Percentiles rank a stretch among this genome's conserved stretches.
Conservation (phyloP, 1,140 invertebrate species). For the Euura lappo region DNA sequence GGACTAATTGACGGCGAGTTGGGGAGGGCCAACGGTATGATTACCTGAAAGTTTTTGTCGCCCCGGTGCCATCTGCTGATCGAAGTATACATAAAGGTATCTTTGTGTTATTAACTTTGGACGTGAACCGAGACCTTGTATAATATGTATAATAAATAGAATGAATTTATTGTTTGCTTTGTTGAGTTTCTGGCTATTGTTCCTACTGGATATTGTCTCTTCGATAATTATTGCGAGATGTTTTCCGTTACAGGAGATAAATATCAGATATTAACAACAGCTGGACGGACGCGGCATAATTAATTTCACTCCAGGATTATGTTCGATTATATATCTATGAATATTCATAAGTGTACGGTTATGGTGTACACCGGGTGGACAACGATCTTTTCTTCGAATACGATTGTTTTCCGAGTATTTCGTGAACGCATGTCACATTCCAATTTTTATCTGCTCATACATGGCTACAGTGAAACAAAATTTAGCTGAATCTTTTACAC, state of each 20-base stretch:
- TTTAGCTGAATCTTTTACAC: neutral
- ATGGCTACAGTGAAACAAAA: no score
- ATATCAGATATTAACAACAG: neutral
- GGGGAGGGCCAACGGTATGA: neutral
- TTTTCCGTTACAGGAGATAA: slow-evolving; percentile 38
- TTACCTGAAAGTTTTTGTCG: slow-evolving; percentile 3
- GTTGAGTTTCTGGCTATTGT: slow-evolving; percentile 17
- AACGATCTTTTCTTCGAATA: no score
- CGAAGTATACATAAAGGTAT: neutral
- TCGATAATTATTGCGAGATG: slow-evolving; percentile 45
- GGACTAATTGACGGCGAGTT: no score
- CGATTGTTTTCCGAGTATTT: no score
- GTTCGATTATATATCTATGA: no score
- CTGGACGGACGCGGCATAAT: neutral
- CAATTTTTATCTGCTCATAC: no score
- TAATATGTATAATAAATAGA: slow-evolving; percentile 37
- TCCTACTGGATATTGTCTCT: slow-evolving; percentile 33
- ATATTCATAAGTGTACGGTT: no score
- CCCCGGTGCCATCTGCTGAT: neutral
- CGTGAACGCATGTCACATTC: no score
- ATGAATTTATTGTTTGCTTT: slow-evolving; percentile 36
- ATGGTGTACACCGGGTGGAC: no score
- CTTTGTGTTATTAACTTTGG: slow-evolving; percentile 18
- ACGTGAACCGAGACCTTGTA: slow-evolving; percentile 11
- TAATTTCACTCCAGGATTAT: neutral